Evolutionary conservation across 2,113 vertebrate species (phyloP).

Genomic region (Tichodroma muraria): DNA sequence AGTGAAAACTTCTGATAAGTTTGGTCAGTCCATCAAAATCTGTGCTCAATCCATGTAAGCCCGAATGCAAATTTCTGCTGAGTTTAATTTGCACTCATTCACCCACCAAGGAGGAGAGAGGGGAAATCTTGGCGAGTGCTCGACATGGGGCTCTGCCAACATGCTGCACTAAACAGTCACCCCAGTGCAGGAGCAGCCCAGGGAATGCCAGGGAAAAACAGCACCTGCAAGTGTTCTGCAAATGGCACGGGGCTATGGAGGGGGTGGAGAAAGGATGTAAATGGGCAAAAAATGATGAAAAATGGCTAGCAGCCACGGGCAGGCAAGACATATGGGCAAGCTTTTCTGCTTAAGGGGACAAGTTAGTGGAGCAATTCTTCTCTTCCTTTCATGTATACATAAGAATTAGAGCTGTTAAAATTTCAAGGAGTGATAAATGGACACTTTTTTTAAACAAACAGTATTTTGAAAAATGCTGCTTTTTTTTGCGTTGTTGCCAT

Average conservation of each 20-base stretch:
- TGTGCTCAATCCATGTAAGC: not conserved
- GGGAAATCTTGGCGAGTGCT: not conserved
- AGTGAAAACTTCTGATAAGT: not conserved
- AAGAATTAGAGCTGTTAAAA: not conserved
- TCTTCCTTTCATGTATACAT: not conserved
- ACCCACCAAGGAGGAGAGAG: not conserved
- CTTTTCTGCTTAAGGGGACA: not conserved
- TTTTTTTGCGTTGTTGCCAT: not conserved
- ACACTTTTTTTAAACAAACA: not conserved
- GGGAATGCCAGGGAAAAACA: not conserved
- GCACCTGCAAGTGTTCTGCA: not conserved
- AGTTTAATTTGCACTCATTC: not conserved
- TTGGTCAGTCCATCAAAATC: not conserved
- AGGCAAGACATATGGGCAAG: not conserved
- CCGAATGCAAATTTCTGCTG: slow-evolving; percentile 13
- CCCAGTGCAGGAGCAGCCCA: not conserved
- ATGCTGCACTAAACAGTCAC: not conserved
- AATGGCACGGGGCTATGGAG: not conserved
- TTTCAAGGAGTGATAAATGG: not conserved
- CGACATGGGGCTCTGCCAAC: not conserved
- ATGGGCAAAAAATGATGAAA: not conserved
- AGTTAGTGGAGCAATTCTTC: not conserved
- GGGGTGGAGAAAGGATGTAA: not conserved
- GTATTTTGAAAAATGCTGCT: not conserved
- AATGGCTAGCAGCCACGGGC: not conserved